Evolutionary conservation across 2,113 vertebrate species (phyloP), one percentile per base, ranked within the genome.

Genomic region (Gambusia affinis): DNA sequence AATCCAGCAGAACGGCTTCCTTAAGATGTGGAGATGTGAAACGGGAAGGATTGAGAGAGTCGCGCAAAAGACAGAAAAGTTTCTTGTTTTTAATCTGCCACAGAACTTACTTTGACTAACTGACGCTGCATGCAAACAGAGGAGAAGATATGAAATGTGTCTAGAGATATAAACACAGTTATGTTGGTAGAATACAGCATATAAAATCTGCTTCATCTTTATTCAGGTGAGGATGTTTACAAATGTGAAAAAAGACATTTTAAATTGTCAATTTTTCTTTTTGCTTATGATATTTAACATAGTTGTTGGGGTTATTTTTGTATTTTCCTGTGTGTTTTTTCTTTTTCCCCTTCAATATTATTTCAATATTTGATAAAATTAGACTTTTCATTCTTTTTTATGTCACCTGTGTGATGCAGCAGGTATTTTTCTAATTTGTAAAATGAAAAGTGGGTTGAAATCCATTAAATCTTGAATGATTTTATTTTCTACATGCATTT

Each of bases 11-110:
- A 70, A 75, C 42, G 44, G 35, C 61, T 67, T 61, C 42, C 57
- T 82, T 83, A 73, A 86, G 80, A 89, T 91, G 81, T 80, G 84
- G n/a, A 90, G 87, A 85, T 91, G 10, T 82, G 73, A 84, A 80
- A 76, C 22, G 8, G 61, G 67, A 66, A 66, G 61, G 67, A 86
- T 70, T 66, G 68, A 4, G 15, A 60, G 71, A 39, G 64, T 67
- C 63, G 19, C 1, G 63, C 51, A 68, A 78, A 42, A 63, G 44
- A 29, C 27, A 44, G 44, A 68, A n/a, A 57, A 5, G 35, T 76
- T 86, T 84, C 54, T 64, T 62, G 65, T 39, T 76, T 79, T 70
- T 33, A 44, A 15, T 54, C 72, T 42, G 12, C 10, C 12, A 22
- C 5, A 27, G 3, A 63, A 19, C 17, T 62, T 62, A 29, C 60